Base-by-base conservation (phyloP, 2,888 invertebrate species). In the Perithous albicinctus region DNA sequence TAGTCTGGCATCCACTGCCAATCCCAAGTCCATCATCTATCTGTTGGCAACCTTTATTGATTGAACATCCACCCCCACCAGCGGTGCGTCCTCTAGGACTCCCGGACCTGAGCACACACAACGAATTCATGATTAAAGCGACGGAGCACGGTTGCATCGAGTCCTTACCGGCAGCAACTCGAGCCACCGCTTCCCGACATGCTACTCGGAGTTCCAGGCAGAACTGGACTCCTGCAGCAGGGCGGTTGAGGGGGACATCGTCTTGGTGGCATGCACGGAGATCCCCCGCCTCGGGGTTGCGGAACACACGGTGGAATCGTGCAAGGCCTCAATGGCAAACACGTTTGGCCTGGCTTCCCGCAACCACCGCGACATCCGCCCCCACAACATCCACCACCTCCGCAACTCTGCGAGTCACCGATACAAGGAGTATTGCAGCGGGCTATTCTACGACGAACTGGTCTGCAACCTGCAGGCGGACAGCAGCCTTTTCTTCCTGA, bases 321-420 rank as follows among this genome's bases (percentile, higher is more conserved):
- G 79, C 87, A 89, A 3, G 87, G 81, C 80, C 80, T 88, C 15
- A 84, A 46, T 3, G 90, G 89, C 78, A 87, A 79, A 83, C 88
- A 91, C 7, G 77, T 85, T 64, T 88, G 89, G 20, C 88, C 90
- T 15, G 88, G 84, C 80, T 88, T 89, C 56, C 89, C 89, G 73
- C 90, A 90, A 73, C 90, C 87, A 54, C 90, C 89, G 18, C 89
- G 86, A 78, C 90, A 90, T 81, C 91, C 89, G 61, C 87, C 67
- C n/a, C 90, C 89, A 79, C 91, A 90, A 67, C 86, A 88, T 82
- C 90, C 90, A 43, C 90, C 88, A 12, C 87, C 85, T 5, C 89
- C 88, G 64, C 90, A 90, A 59, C 85, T 78, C 67, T 80, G 85
- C 43, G 75, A 23, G 12, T 86, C 85, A 8, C 78, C 78, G 8